Evolutionary conservation across 2,113 vertebrate genomes (phyloP).

Genomic region (Leuciscus idus): DNA sequence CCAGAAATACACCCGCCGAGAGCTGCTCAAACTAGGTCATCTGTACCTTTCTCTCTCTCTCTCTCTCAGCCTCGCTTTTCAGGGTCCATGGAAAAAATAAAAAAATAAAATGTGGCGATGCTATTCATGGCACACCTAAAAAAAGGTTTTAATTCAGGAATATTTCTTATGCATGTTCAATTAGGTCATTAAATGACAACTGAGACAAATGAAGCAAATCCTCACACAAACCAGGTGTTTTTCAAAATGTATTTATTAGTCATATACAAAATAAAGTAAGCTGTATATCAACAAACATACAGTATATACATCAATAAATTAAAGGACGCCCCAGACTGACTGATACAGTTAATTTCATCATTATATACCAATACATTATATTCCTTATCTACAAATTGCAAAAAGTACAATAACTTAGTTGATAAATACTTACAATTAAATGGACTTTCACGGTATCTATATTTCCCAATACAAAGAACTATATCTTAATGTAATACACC

Average conservation of each 20-base stretch:
- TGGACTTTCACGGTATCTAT: constrained; percentile 77
- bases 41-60: constrained; percentile 26
- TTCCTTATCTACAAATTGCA: constrained; percentile 81
- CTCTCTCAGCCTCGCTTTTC: constrained; percentile 9
- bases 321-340: constrained; percentile 80
- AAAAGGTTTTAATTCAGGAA: constrained; percentile 23
- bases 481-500: constrained; percentile 79
- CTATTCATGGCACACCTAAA: constrained; percentile 26
- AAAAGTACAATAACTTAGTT: constrained; percentile 90
- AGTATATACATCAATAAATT: constrained; percentile 98
- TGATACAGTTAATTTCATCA: constrained; percentile 77
- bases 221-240: constrained; percentile 58
- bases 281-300: constrained; percentile 96
- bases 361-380: constrained; percentile 78
- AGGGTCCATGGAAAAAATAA: constrained; percentile 23
- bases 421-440: constrained; percentile 89
- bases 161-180: constrained; percentile 33
- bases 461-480: constrained; percentile 75
- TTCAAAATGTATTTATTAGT: constrained; percentile 97
- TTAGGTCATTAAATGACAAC: constrained; percentile 43
- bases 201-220: not conserved
- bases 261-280: constrained; percentile 99
- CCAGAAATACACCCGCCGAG: constrained; percentile 61
- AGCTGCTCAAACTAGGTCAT: constrained; percentile 59
- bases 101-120: constrained; percentile 42